phyloP scores from a whole-genome alignment of 2,888 invertebrate genomes.

The Eurytoma adleriae region DNA sequence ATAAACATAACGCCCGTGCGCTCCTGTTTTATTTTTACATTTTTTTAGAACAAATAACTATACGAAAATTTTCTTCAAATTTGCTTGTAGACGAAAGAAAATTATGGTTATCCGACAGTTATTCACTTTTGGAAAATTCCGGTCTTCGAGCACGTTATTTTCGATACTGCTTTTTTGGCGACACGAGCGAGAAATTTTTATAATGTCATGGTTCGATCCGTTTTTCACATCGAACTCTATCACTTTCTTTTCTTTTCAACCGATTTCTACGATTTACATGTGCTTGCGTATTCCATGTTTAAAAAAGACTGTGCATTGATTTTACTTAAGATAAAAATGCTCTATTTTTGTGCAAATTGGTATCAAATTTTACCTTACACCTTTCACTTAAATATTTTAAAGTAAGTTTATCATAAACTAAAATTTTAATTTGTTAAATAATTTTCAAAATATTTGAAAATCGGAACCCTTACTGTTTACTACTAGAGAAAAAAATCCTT shows the following conservation, averaged over 20 bases:
- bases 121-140: neutral
- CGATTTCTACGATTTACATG: conserved; percentile 24
- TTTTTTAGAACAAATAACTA: neutral
- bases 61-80: conserved; percentile 9
- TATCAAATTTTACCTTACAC: neutral
- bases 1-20: conserved; percentile 13
- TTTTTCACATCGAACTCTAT: conserved; percentile 14
- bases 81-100: conserved; percentile 2
- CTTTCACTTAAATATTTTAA: neutral
- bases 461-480: too few species aligned
- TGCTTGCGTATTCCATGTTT: conserved; percentile 34
- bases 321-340: conserved; percentile 13
- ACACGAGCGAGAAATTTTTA: conserved; percentile 8
- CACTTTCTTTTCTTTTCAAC: conserved; percentile 22
- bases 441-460: neutral
- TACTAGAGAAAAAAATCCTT: neutral
- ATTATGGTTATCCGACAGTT: neutral
- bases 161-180: conserved; percentile 1
- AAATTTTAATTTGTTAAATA: neutral
- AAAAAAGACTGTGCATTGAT: conserved; percentile 29
- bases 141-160: conserved; percentile 1
- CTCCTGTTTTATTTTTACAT: conserved; percentile 6
- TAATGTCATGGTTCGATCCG: neutral
- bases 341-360: too few species aligned
- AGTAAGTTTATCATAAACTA: too few species aligned